Percentiles rank a stretch among this genome's conserved stretches.
Evolutionary conservation across 2,797 vertebrate genomes (phyloP).

Genomic region (Paratrypauchen microcephalus): DNA sequence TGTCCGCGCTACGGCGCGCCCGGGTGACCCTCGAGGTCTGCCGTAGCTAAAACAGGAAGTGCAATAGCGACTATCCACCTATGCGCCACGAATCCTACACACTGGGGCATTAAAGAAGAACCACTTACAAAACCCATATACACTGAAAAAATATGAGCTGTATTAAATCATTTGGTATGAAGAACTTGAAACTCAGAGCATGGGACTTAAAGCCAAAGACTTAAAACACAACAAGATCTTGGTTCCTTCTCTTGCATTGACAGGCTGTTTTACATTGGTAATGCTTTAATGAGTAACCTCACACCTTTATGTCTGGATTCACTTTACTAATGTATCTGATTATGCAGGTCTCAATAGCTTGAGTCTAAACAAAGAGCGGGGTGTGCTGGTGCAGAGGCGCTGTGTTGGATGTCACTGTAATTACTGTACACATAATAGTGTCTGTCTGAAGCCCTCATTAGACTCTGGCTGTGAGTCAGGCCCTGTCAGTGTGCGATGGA

Average conservation of each 20-base stretch:
- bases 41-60: no score
- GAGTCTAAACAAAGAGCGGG: conserved; percentile 14
- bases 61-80: no score
- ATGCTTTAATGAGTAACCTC: conserved; percentile 57
- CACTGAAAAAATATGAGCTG: no score
- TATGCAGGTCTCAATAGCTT: conserved; percentile 34
- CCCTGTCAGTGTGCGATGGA: conserved; percentile 47
- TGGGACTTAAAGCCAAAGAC: no score
- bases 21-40: no score
- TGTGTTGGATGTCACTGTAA: conserved; percentile 44
- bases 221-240: no score
- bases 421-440: conserved; percentile 50
- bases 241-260: background rate
- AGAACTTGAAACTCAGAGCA: no score
- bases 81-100: no score
- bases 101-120: no score
- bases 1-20: no score
- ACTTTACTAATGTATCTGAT: conserved; percentile 35
- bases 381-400: conserved; percentile 26
- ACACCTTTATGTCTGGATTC: conserved; percentile 40
- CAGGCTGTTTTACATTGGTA: conserved; percentile 50
- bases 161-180: no score
- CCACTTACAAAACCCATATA: no score
- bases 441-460: conserved; percentile 45
- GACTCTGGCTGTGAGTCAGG: conserved; percentile 32